These are phyloP conservation scores for Myopa tessellatipennis DNA, from an alignment of 2,888 invertebrate species.

Conservation along the genomic window DNA sequence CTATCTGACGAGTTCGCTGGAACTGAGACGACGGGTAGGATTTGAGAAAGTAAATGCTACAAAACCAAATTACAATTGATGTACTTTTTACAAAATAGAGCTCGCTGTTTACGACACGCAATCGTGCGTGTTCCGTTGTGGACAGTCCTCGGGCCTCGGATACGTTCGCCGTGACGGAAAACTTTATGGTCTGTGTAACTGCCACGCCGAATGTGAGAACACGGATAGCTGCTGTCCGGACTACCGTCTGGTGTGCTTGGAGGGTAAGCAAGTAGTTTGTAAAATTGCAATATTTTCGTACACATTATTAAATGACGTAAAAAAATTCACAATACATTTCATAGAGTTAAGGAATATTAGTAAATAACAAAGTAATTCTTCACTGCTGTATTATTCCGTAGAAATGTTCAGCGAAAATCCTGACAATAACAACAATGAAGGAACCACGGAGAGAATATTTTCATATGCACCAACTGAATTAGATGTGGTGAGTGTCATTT, in stretches of 20 bases:
- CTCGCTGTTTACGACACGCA: conserved; percentile 64
- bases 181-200: conserved; percentile 70
- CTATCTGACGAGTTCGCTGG: neutral
- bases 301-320: neutral
- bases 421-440: neutral
- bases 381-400: neutral
- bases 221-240: conserved; percentile 76
- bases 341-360: neutral
- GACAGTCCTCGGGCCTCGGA: conserved; percentile 47
- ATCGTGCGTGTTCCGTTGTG: conserved; percentile 71
- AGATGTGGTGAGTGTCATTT: no score
- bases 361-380: neutral
- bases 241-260: conserved; percentile 72
- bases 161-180: conserved; percentile 46
- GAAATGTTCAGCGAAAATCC: conserved; percentile 30
- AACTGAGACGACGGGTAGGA: conserved; percentile 16
- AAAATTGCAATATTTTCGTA: neutral
- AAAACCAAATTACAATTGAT: neutral
- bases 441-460: neutral
- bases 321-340: no score
- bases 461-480: neutral
- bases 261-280: conserved; percentile 51
- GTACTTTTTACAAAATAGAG: conserved; percentile 38
- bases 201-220: conserved; percentile 71
- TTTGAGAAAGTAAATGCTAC: neutral